Evolutionary conservation across 2,113 vertebrate genomes (phyloP).

Genomic region (Bothrops jararaca): DNA sequence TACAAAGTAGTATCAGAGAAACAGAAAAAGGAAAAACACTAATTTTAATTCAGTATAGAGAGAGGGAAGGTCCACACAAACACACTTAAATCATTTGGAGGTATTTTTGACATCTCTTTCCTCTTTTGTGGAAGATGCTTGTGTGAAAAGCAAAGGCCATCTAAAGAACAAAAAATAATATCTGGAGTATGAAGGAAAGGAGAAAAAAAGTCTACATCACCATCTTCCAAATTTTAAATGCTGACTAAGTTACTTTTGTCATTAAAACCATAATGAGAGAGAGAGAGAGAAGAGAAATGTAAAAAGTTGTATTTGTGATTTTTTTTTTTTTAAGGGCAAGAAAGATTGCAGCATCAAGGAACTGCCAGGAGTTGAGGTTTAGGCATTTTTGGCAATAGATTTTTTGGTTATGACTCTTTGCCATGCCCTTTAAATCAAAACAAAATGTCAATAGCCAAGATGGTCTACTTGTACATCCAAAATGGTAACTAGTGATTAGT

Average conservation of each 20-base stretch:
- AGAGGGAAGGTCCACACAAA: background rate
- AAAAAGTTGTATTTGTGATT: conserved; percentile 26
- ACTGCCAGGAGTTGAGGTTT: conserved; percentile 28
- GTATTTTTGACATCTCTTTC: background rate
- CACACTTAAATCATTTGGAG: background rate
- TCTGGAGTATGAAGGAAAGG: background rate
- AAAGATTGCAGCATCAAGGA: conserved; percentile 9
- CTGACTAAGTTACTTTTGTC: conserved; percentile 17
- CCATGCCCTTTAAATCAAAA: conserved; percentile 31
- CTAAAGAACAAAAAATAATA: background rate
- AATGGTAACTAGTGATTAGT: background rate
- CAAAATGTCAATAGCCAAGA: conserved; percentile 27
- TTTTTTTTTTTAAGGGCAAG: conserved; percentile 1
- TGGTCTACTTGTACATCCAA: conserved; percentile 27
- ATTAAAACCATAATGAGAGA: conserved; percentile 26
- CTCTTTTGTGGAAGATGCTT: background rate
- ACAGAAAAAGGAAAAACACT: conserved; percentile 40
- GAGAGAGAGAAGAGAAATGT: background rate
- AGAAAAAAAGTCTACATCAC: background rate
- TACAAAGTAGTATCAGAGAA: conserved; percentile 29
- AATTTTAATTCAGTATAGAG: background rate
- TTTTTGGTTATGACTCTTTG: conserved; percentile 26
- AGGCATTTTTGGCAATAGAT: conserved; percentile 17
- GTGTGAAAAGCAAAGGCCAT: conserved; percentile 14
- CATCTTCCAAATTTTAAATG: conserved; percentile 15